phyloP scores from a whole-genome alignment of 2,113 vertebrate genomes.

The Trachemys scripta region DNA sequence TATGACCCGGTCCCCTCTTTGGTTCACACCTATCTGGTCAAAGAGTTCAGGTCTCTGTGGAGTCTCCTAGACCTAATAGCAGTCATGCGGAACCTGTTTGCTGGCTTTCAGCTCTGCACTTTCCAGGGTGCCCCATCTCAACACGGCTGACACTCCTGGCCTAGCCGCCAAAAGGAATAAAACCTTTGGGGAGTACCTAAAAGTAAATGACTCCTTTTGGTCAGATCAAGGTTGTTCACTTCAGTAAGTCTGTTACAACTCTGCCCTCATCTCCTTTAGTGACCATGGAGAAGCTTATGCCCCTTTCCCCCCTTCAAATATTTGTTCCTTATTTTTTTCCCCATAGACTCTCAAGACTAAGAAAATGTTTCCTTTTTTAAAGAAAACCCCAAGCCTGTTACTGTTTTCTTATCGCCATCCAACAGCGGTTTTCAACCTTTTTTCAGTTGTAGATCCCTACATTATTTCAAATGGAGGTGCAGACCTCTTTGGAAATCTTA shows the following conservation, averaged over 20 bases:
- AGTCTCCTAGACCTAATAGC: slow-evolving; percentile 73
- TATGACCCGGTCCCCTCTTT: slow-evolving; percentile 81
- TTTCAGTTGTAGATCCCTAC: too few species aligned
- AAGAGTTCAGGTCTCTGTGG: slow-evolving; percentile 84
- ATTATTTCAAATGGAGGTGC: too few species aligned
- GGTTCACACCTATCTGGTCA: slow-evolving; percentile 89
- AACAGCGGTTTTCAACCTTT: too few species aligned
- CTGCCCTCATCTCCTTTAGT: slow-evolving; percentile 58
- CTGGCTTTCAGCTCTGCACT: slow-evolving; percentile 72
- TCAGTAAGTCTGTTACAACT: slow-evolving; percentile 70
- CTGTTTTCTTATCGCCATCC: background rate
- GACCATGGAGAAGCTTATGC: background rate
- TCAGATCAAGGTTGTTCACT: slow-evolving; percentile 76
- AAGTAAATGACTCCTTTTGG: slow-evolving; percentile 73
- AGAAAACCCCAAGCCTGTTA: background rate
- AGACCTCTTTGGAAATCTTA: too few species aligned
- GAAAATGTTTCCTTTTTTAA: background rate
- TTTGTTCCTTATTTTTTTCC: slow-evolving; percentile 57
- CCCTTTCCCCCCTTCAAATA: slow-evolving; percentile 34
- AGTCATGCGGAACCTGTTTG: slow-evolving; percentile 83
- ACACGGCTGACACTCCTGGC: slow-evolving; percentile 83
- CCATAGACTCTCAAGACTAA: slow-evolving; percentile 17
- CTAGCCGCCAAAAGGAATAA: slow-evolving; percentile 82
- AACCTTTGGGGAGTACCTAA: slow-evolving; percentile 86
- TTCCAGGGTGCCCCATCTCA: slow-evolving; percentile 78